Conservation (phyloP, 1,140 invertebrate species). For the Drosophila busckii region DNA sequence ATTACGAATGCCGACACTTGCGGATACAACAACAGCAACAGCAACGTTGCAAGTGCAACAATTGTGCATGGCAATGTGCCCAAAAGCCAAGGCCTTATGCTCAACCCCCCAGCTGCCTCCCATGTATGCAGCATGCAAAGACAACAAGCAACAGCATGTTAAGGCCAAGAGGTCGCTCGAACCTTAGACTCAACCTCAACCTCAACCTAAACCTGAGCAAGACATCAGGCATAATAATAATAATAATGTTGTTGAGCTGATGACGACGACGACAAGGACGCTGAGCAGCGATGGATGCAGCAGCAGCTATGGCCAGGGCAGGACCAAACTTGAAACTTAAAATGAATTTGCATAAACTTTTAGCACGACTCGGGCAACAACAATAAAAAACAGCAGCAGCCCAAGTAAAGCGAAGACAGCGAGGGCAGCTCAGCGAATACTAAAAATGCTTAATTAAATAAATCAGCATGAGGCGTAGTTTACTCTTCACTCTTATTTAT, state of each 20-base stretch:
- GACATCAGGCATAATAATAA: constrained; percentile 38
- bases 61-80: constrained; percentile 15
- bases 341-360: constrained; percentile 76
- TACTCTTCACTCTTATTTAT: too few species aligned
- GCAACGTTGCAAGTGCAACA: constrained; percentile 29
- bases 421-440: too few species aligned
- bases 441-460: too few species aligned
- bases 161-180: constrained; percentile 36
- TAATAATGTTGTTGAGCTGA: constrained; percentile 18
- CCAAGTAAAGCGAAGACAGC: too few species aligned
- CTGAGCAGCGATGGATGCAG: constrained; percentile 1
- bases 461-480: too few species aligned
- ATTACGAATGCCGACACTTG: constrained; percentile 71
- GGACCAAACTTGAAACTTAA: too few species aligned
- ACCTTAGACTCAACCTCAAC: constrained; percentile 8
- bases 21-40: constrained; percentile 31
- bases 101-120: too few species aligned
- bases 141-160: constrained; percentile 2
- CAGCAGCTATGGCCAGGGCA: constrained; percentile 16
- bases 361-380: constrained; percentile 29
- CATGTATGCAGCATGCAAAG: neutral
- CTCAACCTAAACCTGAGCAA: constrained; percentile 39
- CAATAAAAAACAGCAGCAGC: constrained; percentile 5
- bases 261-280: constrained; percentile 27
- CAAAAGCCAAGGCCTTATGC: too few species aligned